A percentile compares a stretch with the other conserved stretches of the same genome.
Conservation (phyloP, 2,797 vertebrate genomes). For the Oreochromis grahami region DNA sequence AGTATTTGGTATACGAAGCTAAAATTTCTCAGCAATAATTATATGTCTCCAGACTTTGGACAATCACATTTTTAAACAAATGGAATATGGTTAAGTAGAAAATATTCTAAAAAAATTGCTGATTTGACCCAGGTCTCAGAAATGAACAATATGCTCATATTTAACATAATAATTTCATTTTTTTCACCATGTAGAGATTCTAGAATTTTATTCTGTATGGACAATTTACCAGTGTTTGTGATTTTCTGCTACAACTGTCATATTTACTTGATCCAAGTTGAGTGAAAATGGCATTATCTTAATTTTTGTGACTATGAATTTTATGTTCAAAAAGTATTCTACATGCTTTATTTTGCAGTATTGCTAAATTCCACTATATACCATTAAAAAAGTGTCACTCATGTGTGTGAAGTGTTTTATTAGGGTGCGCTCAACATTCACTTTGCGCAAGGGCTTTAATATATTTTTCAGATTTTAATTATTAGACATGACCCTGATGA, state of each 20-base stretch:
- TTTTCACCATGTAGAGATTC: neutral
- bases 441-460: neutral
- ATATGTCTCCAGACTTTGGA: neutral
- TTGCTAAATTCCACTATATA: neutral
- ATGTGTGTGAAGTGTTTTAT: neutral
- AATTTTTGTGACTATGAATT: neutral
- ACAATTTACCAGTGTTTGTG: neutral
- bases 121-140: neutral
- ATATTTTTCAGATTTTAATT: neutral
- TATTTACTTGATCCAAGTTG: neutral
- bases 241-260: neutral
- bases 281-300: neutral
- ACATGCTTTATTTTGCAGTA: neutral
- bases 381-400: neutral
- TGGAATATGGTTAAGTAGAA: neutral
- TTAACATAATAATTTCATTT: neutral
- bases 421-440: neutral
- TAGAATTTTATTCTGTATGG: neutral
- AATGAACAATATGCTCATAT: neutral
- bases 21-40: neutral
- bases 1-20: neutral
- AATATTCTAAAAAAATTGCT: neutral
- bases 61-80: neutral
- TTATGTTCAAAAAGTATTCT: neutral
- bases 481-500: rapidly evolving